These are phyloP conservation scores for Grapholita molesta DNA, from an alignment of 1,140 invertebrate genomes.

Conservation along the genomic window DNA sequence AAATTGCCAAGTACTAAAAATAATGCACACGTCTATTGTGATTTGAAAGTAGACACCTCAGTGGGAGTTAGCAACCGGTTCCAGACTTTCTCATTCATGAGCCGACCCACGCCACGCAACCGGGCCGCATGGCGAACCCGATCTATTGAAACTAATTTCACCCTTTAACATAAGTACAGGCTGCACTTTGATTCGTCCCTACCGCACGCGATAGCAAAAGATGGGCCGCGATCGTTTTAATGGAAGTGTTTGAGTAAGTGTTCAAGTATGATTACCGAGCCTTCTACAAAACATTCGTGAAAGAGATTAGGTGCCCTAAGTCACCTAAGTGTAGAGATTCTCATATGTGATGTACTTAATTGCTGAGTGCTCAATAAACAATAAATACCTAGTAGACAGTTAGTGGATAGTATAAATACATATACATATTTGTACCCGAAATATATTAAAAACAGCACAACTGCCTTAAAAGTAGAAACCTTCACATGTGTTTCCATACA, in stretches of 20 bases:
- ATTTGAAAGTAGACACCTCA: constrained; percentile 71
- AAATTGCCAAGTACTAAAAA: constrained; percentile 12
- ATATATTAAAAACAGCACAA: too few species aligned
- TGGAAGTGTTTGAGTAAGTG: background rate
- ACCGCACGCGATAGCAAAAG: background rate
- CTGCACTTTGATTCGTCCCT: background rate
- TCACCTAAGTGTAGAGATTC: too few species aligned
- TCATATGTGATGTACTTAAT: too few species aligned
- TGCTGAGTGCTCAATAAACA: too few species aligned
- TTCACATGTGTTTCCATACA: too few species aligned
- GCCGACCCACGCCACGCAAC: constrained; percentile 44
- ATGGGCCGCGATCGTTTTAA: background rate
- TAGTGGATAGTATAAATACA: too few species aligned
- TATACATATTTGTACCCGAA: too few species aligned
- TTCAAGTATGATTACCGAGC: background rate
- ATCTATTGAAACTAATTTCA: constrained; percentile 24
- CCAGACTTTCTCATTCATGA: constrained; percentile 70
- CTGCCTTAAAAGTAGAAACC: too few species aligned
- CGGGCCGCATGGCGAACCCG: constrained; percentile 28
- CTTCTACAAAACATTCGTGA: background rate
- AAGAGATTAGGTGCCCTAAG: background rate
- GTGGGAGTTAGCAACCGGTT: constrained; percentile 64
- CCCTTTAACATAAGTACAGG: constrained; percentile 8
- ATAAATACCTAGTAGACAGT: too few species aligned
- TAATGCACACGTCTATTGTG: constrained; percentile 54